phyloP scores from a whole-genome alignment of 1,140 invertebrate genomes.

The Dreissena rostriformis region DNA sequence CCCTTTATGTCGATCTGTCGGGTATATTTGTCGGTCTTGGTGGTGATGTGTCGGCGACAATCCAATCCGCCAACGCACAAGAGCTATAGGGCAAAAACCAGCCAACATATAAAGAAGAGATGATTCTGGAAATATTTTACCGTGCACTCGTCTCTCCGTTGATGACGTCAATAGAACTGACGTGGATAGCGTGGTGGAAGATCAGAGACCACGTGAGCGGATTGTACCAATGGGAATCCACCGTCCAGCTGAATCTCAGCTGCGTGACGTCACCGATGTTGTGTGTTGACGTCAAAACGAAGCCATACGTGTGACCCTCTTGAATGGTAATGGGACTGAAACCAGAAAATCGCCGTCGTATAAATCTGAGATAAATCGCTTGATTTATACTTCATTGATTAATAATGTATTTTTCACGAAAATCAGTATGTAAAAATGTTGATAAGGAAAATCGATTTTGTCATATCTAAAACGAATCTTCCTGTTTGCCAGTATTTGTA shows the following conservation, averaged over 20 bases:
- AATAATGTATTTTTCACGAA: too few species aligned
- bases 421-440: too few species aligned
- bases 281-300: conserved; percentile 52
- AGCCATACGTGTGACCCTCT: conserved; percentile 54
- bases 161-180: conserved; percentile 40
- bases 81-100: neutral
- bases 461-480: too few species aligned
- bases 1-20: neutral
- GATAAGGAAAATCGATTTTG: too few species aligned
- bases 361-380: too few species aligned
- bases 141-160: conserved; percentile 37
- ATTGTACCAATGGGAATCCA: conserved; percentile 54
- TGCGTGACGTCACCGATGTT: conserved; percentile 52
- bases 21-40: neutral
- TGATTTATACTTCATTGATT: too few species aligned
- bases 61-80: neutral
- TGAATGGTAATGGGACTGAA: conserved; percentile 53
- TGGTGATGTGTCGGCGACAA: neutral
- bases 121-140: neutral
- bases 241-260: conserved; percentile 50
- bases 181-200: conserved; percentile 41
- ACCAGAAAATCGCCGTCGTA: neutral
- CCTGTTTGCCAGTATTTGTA: too few species aligned
- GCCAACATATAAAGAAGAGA: neutral
- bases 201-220: conserved; percentile 54